Percentiles rank a stretch among this genome's conserved stretches.
Conservation (phyloP, 2,888 invertebrate species). For the Imbricaverruca yamaguchii region DNA sequence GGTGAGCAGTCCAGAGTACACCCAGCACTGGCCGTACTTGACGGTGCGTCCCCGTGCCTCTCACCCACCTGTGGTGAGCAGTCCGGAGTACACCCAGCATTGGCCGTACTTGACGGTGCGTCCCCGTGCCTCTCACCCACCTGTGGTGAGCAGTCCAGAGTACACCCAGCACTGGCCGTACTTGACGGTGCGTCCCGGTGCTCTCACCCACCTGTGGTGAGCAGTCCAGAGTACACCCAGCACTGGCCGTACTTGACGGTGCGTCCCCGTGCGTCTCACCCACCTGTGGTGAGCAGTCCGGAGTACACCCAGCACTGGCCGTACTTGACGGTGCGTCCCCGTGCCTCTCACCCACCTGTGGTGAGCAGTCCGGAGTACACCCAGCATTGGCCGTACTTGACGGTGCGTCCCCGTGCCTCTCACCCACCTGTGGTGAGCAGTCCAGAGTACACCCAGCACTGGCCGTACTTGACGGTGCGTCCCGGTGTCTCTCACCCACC, state of each 20-base stretch:
- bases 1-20: constrained; percentile 65
- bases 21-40: constrained; percentile 75
- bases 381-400: constrained; percentile 68
- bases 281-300: too few species aligned
- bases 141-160: constrained; percentile 62
- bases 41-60: constrained; percentile 51
- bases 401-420: constrained; percentile 59
- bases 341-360: too few species aligned
- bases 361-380: too few species aligned
- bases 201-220: constrained; percentile 59
- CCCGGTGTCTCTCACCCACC: too few species aligned
- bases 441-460: too few species aligned
- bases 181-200: constrained; percentile 54
- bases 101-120: constrained; percentile 66
- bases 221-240: constrained; percentile 73
- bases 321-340: constrained; percentile 61
- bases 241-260: constrained; percentile 71
- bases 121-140: constrained; percentile 47
- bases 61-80: constrained; percentile 57
- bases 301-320: too few species aligned
- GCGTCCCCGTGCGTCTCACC: constrained; percentile 45
- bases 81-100: constrained; percentile 75
- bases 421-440: too few species aligned
- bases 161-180: constrained; percentile 82
- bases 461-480: too few species aligned